Evolutionary conservation across 2,113 vertebrate genomes (phyloP).

Genomic region (Corythaixoides concolor): DNA sequence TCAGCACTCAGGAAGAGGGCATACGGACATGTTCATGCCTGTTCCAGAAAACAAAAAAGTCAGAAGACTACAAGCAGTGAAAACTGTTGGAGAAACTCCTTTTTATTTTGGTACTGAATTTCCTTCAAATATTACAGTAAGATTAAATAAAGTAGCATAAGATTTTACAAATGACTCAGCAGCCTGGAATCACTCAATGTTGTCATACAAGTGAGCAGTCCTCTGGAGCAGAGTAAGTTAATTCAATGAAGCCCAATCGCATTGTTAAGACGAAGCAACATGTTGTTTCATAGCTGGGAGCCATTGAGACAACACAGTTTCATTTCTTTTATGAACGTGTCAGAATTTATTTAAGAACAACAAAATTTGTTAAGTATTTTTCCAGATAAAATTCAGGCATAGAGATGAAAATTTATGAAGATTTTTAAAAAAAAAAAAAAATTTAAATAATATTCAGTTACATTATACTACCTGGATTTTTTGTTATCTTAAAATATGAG

Average conservation of each 20-base stretch:
- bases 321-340: neutral
- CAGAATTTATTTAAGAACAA: neutral
- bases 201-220: neutral
- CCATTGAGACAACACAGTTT: neutral
- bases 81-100: neutral
- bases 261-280: neutral
- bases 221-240: slow-evolving; percentile 27
- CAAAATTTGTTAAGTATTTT: neutral
- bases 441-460: neutral
- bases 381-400: neutral
- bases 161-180: neutral
- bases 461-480: neutral
- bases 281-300: neutral
- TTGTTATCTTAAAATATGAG: neutral
- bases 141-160: neutral
- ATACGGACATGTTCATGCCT: neutral
- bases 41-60: neutral
- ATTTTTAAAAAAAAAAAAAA: neutral
- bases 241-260: neutral
- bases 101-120: neutral
- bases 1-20: neutral
- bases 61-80: neutral
- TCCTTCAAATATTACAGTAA: neutral
- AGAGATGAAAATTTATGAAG: neutral
- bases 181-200: neutral